Percentiles rank a stretch among this genome's conserved stretches.
These are phyloP conservation scores for Lepidochrysops patricia DNA, from an alignment of 2,888 invertebrate species.

Conservation along the genomic window DNA sequence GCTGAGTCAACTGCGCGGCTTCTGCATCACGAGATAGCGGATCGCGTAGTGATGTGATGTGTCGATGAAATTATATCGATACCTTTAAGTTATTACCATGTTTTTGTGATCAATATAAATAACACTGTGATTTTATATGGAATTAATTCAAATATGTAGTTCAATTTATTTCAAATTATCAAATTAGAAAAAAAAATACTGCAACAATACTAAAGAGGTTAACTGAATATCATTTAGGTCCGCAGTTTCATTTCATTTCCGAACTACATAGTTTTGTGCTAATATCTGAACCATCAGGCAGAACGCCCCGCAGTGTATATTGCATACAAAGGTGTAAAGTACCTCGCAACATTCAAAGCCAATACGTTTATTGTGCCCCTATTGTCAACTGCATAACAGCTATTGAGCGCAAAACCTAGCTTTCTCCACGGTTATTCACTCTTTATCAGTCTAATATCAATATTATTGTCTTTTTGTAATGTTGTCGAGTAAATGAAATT, in stretches of 20 bases:
- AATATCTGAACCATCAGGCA: neutral
- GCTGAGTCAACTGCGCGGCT: conserved; percentile 17
- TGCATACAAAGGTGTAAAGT: neutral
- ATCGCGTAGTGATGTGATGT: neutral
- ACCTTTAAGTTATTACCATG: neutral
- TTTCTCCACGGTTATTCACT: conserved; percentile 3
- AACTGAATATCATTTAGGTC: too few relatives aligned
- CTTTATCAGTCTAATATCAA: conserved; percentile 5
- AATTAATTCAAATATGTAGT: too few relatives aligned
- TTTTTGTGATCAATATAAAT: neutral
- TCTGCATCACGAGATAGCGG: conserved; percentile 13
- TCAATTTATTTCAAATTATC: too few relatives aligned
- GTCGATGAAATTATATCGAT: conserved; percentile 1
- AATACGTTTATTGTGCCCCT: neutral
- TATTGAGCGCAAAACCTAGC: neutral
- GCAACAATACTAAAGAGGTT: too few relatives aligned
- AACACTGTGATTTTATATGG: too few relatives aligned
- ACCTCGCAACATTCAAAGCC: neutral
- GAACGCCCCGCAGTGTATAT: neutral
- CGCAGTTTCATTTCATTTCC: too few relatives aligned
- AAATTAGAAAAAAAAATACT: too few relatives aligned
- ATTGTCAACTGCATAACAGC: neutral
- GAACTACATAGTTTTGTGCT: neutral
- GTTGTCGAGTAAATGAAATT: neutral
- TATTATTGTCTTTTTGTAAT: conserved; percentile 6